phyloP scores from a whole-genome alignment of 2,113 vertebrate genomes.

The Muntiacus muntjak region DNA sequence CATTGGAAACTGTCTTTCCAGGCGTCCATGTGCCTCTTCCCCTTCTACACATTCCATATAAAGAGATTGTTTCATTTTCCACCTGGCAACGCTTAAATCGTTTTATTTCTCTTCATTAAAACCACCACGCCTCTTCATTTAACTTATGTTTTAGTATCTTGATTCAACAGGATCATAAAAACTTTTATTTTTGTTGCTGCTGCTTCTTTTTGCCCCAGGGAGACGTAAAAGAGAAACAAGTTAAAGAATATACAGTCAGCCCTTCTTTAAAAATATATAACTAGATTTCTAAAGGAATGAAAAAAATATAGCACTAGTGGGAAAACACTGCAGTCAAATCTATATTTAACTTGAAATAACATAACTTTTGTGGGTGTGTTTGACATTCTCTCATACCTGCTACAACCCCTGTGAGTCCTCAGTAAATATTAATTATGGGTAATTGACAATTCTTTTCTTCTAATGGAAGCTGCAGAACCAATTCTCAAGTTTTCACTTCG shows the following conservation, averaged over 20 bases:
- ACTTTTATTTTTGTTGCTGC: slow-evolving; percentile 68
- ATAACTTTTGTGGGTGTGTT: slow-evolving; percentile 32
- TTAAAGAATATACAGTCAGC: slow-evolving; percentile 58
- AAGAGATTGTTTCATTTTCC: slow-evolving; percentile 56
- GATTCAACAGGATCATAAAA: slow-evolving; percentile 63
- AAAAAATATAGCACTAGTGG: slow-evolving; percentile 44
- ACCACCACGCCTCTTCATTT: slow-evolving; percentile 69
- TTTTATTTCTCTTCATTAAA: slow-evolving; percentile 73
- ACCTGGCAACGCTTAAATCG: slow-evolving; percentile 70
- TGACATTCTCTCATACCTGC: neutral
- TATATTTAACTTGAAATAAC: slow-evolving; percentile 62
- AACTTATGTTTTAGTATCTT: slow-evolving; percentile 67
- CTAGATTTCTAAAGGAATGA: slow-evolving; percentile 66
- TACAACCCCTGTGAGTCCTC: neutral
- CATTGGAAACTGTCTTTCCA: slow-evolving; percentile 50
- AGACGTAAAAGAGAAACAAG: slow-evolving; percentile 64
- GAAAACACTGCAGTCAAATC: slow-evolving; percentile 35
- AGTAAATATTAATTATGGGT: slow-evolving; percentile 65
- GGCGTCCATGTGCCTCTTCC: neutral
- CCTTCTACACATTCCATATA: slow-evolving; percentile 22
- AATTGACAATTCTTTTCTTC: slow-evolving; percentile 36
- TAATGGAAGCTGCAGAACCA: neutral
- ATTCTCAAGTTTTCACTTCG: neutral
- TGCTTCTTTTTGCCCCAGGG: slow-evolving; percentile 61
- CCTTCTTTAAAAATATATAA: slow-evolving; percentile 69